Evolutionary conservation across 2,888 invertebrate species (phyloP).

Genomic region (Agrotis exclamationis): DNA sequence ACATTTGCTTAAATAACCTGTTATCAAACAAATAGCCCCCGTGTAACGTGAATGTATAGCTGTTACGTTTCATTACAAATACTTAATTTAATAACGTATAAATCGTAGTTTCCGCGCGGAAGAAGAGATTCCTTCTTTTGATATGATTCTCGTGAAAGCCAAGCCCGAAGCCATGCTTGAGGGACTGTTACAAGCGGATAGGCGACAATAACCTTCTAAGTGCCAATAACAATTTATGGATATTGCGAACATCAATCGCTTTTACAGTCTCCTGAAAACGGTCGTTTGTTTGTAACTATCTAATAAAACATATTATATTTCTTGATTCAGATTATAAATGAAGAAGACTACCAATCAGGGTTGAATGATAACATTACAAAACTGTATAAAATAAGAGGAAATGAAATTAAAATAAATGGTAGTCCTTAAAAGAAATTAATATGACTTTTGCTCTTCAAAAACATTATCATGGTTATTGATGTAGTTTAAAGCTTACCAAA

Average conservation of each 20-base stretch:
- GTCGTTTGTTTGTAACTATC: slow-evolving; percentile 15
- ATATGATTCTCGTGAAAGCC: not conserved
- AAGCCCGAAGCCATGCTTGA: not conserved
- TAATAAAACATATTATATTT: not conserved
- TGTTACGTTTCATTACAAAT: slow-evolving; percentile 21
- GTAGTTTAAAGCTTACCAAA: slow-evolving; percentile 10
- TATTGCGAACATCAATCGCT: slow-evolving; percentile 24
- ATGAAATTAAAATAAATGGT: not conserved
- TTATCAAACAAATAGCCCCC: slow-evolving; percentile 47
- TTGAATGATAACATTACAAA: not conserved
- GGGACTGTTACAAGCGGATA: slow-evolving; percentile 1
- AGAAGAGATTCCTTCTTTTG: not conserved
- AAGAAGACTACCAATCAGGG: not conserved
- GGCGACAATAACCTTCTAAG: slow-evolving; percentile 11
- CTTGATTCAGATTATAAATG: not conserved
- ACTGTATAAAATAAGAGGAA: not conserved
- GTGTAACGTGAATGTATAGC: slow-evolving; percentile 15
- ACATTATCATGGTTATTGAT: not conserved
- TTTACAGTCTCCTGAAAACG: slow-evolving; percentile 8
- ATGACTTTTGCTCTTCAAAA: slow-evolving; percentile 1
- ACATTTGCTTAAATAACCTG: slow-evolving; percentile 65
- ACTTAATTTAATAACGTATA: slow-evolving; percentile 23
- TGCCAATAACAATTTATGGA: slow-evolving; percentile 35
- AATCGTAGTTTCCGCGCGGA: slow-evolving; percentile 6
- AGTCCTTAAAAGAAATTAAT: not conserved